A percentile compares a stretch with the other conserved stretches of the same genome.
These are phyloP conservation scores for Fratercula arctica DNA, from an alignment of 2,797 vertebrate genomes.

Conservation along the genomic window DNA sequence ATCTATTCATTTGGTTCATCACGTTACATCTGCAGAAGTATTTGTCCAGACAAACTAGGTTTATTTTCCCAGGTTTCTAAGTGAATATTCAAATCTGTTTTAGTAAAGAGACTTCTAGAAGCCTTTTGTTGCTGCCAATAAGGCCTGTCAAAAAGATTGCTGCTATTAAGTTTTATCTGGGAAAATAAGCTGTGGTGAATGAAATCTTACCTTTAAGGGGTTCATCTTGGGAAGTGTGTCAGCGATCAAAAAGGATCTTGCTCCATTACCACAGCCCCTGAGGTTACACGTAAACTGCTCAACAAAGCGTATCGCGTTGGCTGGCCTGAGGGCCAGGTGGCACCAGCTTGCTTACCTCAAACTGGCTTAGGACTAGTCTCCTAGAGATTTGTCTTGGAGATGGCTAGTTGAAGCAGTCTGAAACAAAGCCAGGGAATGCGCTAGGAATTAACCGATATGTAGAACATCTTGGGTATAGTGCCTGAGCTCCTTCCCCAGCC, in stretches of 20 bases:
- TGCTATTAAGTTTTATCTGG: not conserved
- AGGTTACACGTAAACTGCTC: not conserved
- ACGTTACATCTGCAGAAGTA: not conserved
- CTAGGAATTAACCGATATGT: accelerated
- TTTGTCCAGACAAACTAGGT: not conserved
- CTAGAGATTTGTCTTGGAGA: not conserved
- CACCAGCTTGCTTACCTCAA: not conserved
- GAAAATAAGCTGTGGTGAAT: not conserved
- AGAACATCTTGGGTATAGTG: not conserved
- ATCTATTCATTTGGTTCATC: not conserved
- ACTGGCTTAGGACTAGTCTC: not conserved
- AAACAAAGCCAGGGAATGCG: not conserved
- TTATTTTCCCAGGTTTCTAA: not conserved
- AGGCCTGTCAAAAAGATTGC: not conserved
- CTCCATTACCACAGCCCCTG: not conserved
- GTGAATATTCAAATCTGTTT: not conserved
- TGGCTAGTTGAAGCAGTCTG: not conserved
- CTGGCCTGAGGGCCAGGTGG: not conserved
- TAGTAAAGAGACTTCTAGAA: not conserved
- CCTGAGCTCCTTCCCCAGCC: not conserved
- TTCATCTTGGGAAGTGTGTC: not conserved
- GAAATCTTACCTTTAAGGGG: not conserved
- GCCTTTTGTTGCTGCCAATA: not conserved
- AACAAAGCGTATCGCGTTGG: not conserved
- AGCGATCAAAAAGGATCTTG: not conserved